These are phyloP conservation scores for Saccostrea cuccullata DNA, from an alignment of 1,140 invertebrate species.

Conservation along the genomic window DNA sequence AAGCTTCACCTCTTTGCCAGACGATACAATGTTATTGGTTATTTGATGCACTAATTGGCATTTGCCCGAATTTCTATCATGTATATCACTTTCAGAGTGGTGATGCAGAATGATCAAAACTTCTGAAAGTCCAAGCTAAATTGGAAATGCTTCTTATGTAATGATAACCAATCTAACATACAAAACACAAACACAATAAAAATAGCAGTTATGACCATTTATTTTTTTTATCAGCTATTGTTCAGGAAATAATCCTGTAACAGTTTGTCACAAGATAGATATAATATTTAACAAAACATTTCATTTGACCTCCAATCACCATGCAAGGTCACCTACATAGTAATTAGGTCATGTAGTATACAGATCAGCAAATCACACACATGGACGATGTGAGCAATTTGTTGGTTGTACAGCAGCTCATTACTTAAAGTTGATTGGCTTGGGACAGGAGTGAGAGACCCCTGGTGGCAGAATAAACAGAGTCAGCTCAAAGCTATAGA, in stretches of 20 bases:
- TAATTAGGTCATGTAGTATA: slow-evolving; percentile 8
- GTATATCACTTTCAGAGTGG: too few relatives aligned
- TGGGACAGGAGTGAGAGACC: slow-evolving; percentile 16
- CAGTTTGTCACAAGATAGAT: slow-evolving; percentile 26
- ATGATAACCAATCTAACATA: too few relatives aligned
- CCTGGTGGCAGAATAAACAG: slow-evolving; percentile 24
- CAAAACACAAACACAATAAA: not conserved
- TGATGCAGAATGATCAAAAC: too few relatives aligned
- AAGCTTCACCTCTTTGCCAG: too few relatives aligned
- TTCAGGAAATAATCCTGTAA: slow-evolving; percentile 35
- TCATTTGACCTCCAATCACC: slow-evolving; percentile 18
- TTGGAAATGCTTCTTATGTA: too few relatives aligned
- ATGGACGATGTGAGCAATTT: slow-evolving; percentile 19
- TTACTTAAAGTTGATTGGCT: slow-evolving; percentile 4
- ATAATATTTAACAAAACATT: slow-evolving; percentile 22
- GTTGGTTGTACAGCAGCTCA: slow-evolving; percentile 28
- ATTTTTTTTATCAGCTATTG: slow-evolving; percentile 19
- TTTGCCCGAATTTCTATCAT: too few relatives aligned
- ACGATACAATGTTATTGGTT: too few relatives aligned
- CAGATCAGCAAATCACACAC: slow-evolving; percentile 25
- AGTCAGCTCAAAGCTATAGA: slow-evolving; percentile 7
- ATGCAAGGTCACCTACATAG: slow-evolving; percentile 13
- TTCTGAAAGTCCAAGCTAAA: too few relatives aligned
- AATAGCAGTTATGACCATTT: slow-evolving; percentile 33
- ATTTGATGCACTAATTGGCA: too few relatives aligned